Percentiles rank a stretch among this genome's conserved stretches.
Conservation (phyloP, 2,113 vertebrate genomes). For the Cacatua alba region DNA sequence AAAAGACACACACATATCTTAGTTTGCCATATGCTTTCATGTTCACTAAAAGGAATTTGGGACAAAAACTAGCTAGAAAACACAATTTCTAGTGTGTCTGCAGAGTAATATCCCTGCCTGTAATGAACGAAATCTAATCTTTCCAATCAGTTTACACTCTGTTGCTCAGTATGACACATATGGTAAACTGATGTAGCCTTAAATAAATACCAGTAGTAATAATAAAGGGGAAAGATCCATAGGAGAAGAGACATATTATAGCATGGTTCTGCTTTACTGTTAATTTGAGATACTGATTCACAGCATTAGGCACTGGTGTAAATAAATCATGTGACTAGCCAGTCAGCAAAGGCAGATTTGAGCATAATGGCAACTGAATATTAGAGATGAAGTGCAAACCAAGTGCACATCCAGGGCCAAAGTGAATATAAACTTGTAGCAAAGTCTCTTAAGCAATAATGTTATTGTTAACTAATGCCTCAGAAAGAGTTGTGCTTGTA, state of each 20-base stretch:
- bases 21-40: slow-evolving; percentile 27
- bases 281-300: background rate
- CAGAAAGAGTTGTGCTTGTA: background rate
- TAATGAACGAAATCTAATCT: background rate
- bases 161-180: background rate
- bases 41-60: slow-evolving; percentile 2
- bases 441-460: background rate
- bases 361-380: background rate
- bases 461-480: background rate
- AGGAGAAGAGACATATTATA: background rate
- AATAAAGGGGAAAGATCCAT: background rate
- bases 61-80: slow-evolving; percentile 27
- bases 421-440: background rate
- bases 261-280: background rate
- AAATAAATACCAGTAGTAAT: background rate
- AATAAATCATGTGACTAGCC: background rate
- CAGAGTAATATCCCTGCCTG: slow-evolving; percentile 5
- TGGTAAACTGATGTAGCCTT: slow-evolving; percentile 10
- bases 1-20: background rate
- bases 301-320: background rate
- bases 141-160: slow-evolving; percentile 8
- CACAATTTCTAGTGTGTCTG: background rate
- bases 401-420: background rate
- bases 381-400: background rate
- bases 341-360: background rate